phyloP scores from a whole-genome alignment of 2,797 vertebrate species.

The Takifugu rubripes region DNA sequence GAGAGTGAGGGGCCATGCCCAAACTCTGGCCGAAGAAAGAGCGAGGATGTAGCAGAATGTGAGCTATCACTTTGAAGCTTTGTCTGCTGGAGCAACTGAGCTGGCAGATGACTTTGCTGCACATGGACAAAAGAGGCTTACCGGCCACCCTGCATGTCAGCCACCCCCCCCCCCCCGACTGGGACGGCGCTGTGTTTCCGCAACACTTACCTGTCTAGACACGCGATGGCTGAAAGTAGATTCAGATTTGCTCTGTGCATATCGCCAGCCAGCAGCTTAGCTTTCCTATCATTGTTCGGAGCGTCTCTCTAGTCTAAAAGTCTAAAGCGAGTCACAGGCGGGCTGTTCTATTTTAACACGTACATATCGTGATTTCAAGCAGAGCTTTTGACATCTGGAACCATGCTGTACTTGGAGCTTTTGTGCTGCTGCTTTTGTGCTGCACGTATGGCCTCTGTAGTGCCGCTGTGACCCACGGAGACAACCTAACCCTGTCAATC shows the following conservation, averaged over 20 bases:
- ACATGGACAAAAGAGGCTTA: constrained; percentile 71
- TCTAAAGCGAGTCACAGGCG: constrained; percentile 56
- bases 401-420: constrained; percentile 55
- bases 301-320: constrained; percentile 49
- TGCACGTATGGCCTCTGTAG: constrained; percentile 55
- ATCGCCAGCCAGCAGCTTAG: constrained; percentile 37
- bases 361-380: constrained; percentile 59
- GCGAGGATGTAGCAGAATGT: constrained; percentile 54
- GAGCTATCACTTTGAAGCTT: constrained; percentile 60
- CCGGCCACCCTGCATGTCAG: constrained; percentile 63
- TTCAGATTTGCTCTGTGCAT: constrained; percentile 46
- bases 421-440: constrained; percentile 24
- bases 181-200: constrained; percentile 39
- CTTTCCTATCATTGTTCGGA: constrained; percentile 36
- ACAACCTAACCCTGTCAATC: constrained; percentile 69
- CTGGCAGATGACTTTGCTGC: constrained; percentile 70
- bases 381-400: constrained; percentile 37
- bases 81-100: constrained; percentile 71
- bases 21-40: constrained; percentile 46
- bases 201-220: constrained; percentile 48
- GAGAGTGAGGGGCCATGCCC: constrained; percentile 46
- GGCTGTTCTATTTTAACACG: constrained; percentile 55
- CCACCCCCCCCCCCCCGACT: constrained; percentile 19
- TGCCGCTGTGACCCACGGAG: constrained; percentile 63
- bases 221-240: constrained; percentile 35